phyloP scores from a whole-genome alignment of 2,797 vertebrate species.

The Chloroceryle inda region DNA sequence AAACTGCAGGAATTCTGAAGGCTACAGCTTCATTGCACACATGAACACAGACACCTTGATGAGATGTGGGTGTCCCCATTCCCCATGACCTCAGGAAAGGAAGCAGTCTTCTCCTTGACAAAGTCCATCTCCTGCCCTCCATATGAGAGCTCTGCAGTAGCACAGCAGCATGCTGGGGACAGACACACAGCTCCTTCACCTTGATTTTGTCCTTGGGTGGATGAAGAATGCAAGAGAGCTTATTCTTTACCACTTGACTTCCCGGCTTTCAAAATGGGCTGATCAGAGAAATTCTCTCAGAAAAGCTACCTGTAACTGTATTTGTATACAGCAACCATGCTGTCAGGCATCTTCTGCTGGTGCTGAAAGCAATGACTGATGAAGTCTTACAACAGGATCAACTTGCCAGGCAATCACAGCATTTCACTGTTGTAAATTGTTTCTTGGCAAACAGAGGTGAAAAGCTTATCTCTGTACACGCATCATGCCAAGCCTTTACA shows the following conservation, averaged over 20 bases:
- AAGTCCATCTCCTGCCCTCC: neutral
- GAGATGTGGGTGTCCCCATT: neutral
- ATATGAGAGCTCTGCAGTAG: neutral
- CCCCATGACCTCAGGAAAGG: neutral
- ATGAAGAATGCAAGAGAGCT: neutral
- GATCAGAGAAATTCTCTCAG: neutral
- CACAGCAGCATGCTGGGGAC: fast-evolving
- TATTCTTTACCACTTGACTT: neutral
- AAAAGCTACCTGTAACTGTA: neutral
- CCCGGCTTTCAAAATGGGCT: neutral
- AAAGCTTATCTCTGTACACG: neutral
- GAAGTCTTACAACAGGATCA: neutral
- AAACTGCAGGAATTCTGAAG: neutral
- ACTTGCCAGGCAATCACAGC: neutral
- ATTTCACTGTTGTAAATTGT: neutral
- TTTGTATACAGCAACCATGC: neutral
- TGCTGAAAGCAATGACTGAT: neutral
- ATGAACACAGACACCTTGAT: neutral
- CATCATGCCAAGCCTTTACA: neutral
- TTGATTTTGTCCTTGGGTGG: neutral
- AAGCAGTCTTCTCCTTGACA: neutral
- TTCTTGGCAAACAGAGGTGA: neutral
- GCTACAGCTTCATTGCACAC: neutral
- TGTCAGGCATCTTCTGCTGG: neutral
- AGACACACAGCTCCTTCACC: neutral